Percentiles rank a stretch among this genome's conserved stretches.
Conservation (phyloP, 1,140 invertebrate species). For the Drosophila nigromelanica region DNA sequence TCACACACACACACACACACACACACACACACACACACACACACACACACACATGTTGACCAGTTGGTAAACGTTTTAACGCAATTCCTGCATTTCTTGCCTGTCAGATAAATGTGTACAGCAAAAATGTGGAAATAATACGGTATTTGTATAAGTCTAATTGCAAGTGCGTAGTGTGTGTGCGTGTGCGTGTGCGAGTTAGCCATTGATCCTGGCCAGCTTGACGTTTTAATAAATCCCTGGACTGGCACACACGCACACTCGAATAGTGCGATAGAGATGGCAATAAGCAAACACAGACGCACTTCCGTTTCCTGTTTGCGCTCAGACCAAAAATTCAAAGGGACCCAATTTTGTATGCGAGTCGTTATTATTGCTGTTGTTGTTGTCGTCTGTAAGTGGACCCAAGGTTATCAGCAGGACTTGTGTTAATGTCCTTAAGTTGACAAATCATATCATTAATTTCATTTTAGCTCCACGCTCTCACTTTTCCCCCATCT, state of each 20-base stretch:
- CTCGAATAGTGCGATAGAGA: slow-evolving; percentile 5
- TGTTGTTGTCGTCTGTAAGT: slow-evolving; percentile 12
- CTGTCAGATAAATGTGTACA: slow-evolving; percentile 62
- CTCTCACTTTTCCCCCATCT: background rate
- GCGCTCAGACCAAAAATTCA: slow-evolving; percentile 28
- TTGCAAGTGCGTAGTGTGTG: slow-evolving; percentile 43
- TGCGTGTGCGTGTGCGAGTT: slow-evolving; percentile 7
- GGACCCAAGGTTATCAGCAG: slow-evolving; percentile 14
- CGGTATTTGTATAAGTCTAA: slow-evolving; percentile 65
- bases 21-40: slow-evolving; percentile 15
- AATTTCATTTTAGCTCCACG: slow-evolving; percentile 63
- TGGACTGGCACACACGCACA: slow-evolving; percentile 14
- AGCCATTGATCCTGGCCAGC: slow-evolving; percentile 57
- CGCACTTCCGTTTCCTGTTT: slow-evolving; percentile 76
- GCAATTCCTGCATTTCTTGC: slow-evolving; percentile 58
- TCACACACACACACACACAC: slow-evolving; percentile 14
- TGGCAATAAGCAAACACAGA: slow-evolving; percentile 40
- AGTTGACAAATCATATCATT: slow-evolving; percentile 76
- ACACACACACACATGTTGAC: slow-evolving; percentile 10
- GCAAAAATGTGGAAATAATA: slow-evolving; percentile 72
- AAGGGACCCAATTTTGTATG: slow-evolving; percentile 37
- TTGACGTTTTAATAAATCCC: slow-evolving; percentile 74
- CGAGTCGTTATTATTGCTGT: slow-evolving; percentile 18
- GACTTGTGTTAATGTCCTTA: slow-evolving; percentile 60
- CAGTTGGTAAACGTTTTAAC: slow-evolving; percentile 51